Base-by-base conservation (phyloP, 2,113 vertebrate species). In the Caretta caretta region DNA sequence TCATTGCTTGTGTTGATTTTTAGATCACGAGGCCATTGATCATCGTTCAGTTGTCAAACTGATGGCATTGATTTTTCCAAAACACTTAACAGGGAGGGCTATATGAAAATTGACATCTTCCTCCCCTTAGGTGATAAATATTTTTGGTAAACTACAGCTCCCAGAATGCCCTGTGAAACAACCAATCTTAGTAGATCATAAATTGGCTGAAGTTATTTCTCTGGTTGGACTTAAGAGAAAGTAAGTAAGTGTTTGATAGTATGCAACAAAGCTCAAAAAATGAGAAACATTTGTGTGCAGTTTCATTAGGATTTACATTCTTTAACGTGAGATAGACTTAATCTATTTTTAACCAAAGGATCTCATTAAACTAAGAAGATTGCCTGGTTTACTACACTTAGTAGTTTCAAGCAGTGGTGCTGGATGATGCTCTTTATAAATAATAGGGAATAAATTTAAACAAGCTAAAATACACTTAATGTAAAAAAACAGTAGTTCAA, bases 321-420 rank as follows among this genome's bases (percentile, higher is more conserved):
- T 96, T 96, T 98, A 96, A 94, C 87, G 89, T 84, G 92, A 98
- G 85, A 97, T 95, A 96, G 93, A 97, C 97, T 96, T 97, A 90
- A 96, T 97, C 95, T 98, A 97, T 97, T 98, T 98, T 98, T 97
- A 98, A 97, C 95, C 91, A 89, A 97, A 97, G 87, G 93, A 97
- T 97, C 96, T 98, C 98, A 98, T 98, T 98, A 98, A 98, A 97
- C 49, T 97, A 96, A 98, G 97, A 96, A 97, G 95, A 98, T 97
- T 98, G 98, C 91, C 90, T 96, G 91, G 94, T 98, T 97, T 98
- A 95, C 93, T 95, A 81, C 85, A 94, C 82, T 92, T 83, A 98
- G 96, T 98, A 98, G 89, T 98, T 98, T 98, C 96, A 95, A 97
- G 97, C 93, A 96, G 92, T 94, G 93, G 95, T 96, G 97, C 93